Evolutionary conservation across 2,888 invertebrate species (phyloP).

Genomic region (Hydrotaea cyrtoneurina): DNA sequence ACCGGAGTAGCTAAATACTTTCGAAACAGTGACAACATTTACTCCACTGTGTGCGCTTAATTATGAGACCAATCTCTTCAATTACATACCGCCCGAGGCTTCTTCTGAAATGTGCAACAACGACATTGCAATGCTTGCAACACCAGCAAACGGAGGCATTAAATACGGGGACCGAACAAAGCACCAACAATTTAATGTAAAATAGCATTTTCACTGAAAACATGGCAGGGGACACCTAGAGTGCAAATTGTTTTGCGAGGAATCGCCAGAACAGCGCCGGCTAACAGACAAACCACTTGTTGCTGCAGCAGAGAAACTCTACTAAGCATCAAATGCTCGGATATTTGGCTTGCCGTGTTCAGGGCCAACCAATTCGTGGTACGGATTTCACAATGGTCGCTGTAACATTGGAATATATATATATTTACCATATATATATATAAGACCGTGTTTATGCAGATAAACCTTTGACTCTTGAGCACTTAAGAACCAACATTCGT

Average conservation of each 20-base stretch:
- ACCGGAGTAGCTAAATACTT: neutral
- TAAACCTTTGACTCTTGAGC: too few species aligned
- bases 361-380: neutral
- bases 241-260: slow-evolving; percentile 48
- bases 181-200: slow-evolving; percentile 47
- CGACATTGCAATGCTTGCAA: neutral
- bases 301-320: neutral
- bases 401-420: too few species aligned
- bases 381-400: neutral
- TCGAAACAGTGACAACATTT: slow-evolving; percentile 21
- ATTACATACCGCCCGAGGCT: slow-evolving; percentile 52
- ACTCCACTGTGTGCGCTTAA: slow-evolving; percentile 40
- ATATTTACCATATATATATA: too few species aligned
- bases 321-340: neutral
- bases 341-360: too few species aligned
- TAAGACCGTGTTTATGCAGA: too few species aligned
- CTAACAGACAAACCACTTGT: slow-evolving; percentile 14
- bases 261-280: slow-evolving; percentile 31
- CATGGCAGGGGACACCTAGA: slow-evolving; percentile 46
- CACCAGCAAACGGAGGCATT: slow-evolving; percentile 4
- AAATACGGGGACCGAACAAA: neutral
- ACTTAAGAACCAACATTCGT: too few species aligned
- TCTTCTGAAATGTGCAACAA: slow-evolving; percentile 15
- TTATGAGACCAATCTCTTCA: slow-evolving; percentile 56
- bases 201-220: slow-evolving; percentile 52